These are phyloP conservation scores for Sebastes melanostomus DNA, from an alignment of 2,797 vertebrate genomes.

Conservation along the genomic window DNA sequence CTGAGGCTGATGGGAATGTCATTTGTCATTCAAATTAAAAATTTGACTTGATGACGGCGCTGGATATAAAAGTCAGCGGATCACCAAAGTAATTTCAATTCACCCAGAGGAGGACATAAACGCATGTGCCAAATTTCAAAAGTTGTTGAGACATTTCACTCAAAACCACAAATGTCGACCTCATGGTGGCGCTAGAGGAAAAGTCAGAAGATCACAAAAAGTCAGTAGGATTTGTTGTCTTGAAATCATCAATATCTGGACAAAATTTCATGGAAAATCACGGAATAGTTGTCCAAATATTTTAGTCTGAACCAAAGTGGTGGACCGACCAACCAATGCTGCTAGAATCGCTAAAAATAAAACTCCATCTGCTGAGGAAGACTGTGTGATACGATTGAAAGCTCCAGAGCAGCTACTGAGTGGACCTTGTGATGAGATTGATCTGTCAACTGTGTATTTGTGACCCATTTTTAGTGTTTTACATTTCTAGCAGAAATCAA, in stretches of 20 bases:
- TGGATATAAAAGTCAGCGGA: background rate
- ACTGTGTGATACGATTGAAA: background rate
- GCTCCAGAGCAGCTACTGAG: constrained; percentile 7
- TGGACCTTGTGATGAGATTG: background rate
- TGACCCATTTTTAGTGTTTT: background rate
- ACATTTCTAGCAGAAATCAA: background rate
- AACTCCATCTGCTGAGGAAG: constrained; percentile 7
- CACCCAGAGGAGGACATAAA: background rate
- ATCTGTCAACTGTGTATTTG: background rate
- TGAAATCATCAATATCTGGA: background rate
- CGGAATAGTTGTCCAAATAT: background rate
- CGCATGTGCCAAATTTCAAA: background rate
- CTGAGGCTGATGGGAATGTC: background rate
- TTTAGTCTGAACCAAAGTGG: background rate
- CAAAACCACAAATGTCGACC: background rate
- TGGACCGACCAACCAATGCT: background rate
- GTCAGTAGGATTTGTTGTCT: background rate
- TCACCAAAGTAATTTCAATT: background rate
- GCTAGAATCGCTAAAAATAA: constrained; percentile 1
- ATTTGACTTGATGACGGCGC: background rate
- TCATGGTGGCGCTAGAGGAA: background rate
- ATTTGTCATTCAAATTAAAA: background rate
- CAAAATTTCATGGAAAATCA: background rate
- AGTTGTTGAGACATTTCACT: background rate
- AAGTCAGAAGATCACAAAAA: background rate